These are phyloP conservation scores for Torymus texanus DNA, from an alignment of 2,888 invertebrate species.

Conservation along the genomic window DNA sequence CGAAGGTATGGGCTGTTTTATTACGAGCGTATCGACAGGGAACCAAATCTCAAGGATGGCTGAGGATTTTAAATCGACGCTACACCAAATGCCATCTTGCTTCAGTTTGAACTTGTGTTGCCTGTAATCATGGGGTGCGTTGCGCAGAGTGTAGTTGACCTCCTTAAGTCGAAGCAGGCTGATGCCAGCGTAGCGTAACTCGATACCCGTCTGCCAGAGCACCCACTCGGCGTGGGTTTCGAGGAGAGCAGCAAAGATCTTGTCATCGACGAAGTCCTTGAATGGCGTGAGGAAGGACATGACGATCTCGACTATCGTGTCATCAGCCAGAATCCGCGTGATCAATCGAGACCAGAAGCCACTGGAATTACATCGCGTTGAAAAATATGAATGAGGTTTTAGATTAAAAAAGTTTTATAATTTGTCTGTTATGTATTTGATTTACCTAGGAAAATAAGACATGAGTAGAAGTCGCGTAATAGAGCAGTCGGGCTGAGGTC, in stretches of 20 bases:
- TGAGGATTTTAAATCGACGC: slow-evolving; percentile 86
- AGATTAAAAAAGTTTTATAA: background rate
- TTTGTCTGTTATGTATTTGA: background rate
- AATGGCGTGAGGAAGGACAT: slow-evolving; percentile 84
- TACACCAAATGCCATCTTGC: slow-evolving; percentile 91
- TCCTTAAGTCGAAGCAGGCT: slow-evolving; percentile 90
- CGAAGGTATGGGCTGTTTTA: slow-evolving; percentile 76
- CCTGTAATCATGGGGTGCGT: slow-evolving; percentile 77
- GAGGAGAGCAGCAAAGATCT: slow-evolving; percentile 79
- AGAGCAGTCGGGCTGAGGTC: slow-evolving; percentile 78
- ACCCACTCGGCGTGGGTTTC: slow-evolving; percentile 91
- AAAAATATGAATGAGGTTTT: background rate
- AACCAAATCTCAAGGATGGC: slow-evolving; percentile 91
- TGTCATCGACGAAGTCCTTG: slow-evolving; percentile 82
- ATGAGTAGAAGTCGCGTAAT: slow-evolving; percentile 89
- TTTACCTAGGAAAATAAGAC: slow-evolving; percentile 90
- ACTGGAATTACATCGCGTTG: slow-evolving; percentile 73
- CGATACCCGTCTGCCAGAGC: slow-evolving; percentile 94
- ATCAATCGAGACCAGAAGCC: slow-evolving; percentile 98
- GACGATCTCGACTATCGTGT: slow-evolving; percentile 87
- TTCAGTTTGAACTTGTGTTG: slow-evolving; percentile 82
- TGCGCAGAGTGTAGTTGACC: slow-evolving; percentile 79
- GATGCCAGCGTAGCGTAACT: slow-evolving; percentile 88
- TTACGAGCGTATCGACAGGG: slow-evolving; percentile 82
- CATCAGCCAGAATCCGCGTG: slow-evolving; percentile 93